Base-by-base conservation (phyloP, 2,113 vertebrate genomes). In the Pongo abelii region DNA sequence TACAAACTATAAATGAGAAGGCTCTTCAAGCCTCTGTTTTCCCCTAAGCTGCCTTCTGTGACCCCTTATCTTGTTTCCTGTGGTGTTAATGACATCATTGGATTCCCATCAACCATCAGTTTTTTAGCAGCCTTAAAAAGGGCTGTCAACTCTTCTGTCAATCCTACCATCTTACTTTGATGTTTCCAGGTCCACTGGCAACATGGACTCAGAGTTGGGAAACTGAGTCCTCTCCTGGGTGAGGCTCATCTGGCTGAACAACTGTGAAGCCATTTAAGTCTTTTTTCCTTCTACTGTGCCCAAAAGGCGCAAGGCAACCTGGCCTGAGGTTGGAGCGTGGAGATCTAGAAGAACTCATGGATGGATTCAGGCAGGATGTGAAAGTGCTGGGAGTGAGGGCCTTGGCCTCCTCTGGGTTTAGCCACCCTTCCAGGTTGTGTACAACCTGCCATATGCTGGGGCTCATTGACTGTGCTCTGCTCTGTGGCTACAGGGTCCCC, bases 31-130 rank as follows among this genome's bases (percentile, higher is more conserved):
- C 55, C 72, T 93, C 87, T 40, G 27, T 30, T 93, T 87, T 69
- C 43, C 80, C 67, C 75, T 77, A 14, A 38, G 30, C 69, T 74
- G 89, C 88, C 57, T 27, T 27, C 17, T 69, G 50, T 52, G 77
- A 48, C 43, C 38, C 84, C 77, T 94, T 59, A 61, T 91, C 57
- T 87, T 38, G 23, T 92, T 77, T 92, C 70, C 96, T 90, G 61
- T 30, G 81, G 12, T 55, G 57, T 79, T 86, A 35, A 87, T 67
- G 55, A 79, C 78, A 64, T 12, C 92, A 55, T 30, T 75, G 25
- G 32, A 43, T 87, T 91, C 80, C 79, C 32, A 38, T 6, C 27
- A 52, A 11, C 64, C 43, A 59, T 74, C 25, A 8, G 16, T 22
- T 46, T 94, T 83, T 74, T 46, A 91, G 94, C 80, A 77, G 50